Base-by-base conservation (phyloP, 2,113 vertebrate species). In the Benthochromis sp. region DNA sequence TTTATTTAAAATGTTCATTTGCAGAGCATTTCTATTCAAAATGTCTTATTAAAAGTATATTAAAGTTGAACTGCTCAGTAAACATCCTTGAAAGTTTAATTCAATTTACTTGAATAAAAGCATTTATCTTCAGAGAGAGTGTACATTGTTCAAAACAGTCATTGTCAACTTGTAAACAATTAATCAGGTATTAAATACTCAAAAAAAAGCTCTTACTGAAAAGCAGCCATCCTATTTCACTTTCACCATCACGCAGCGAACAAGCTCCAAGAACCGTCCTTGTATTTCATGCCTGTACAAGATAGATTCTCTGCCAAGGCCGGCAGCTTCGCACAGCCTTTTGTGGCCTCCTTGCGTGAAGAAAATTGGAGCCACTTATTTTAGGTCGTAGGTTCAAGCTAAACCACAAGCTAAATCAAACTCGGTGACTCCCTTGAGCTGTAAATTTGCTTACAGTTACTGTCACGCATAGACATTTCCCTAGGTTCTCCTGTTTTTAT, bases 381-480 rank as follows among this genome's bases (percentile, higher is more conserved):
- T 88, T 86, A 81, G 88, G 89, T 85, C 66, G 19, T 85, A 85
- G 88, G 82, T 91, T 90, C 81, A 92, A 52, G 34, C 54, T 81
- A 63, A 50, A 91, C 86, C 90, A 9, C 87, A 59, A 50, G 82
- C 69, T 90, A 81, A 94, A 88, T 92, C 88, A 89, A 90, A 84
- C 52, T 80, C 8, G 1, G 84, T 87, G 86, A 79, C 86, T 10
- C 47, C 34, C 10, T 3, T 4, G n/a, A 83, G 85, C 79, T 19
- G 34, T 80, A 76, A 76, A 86, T 88, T 79, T 84, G 45, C 61
- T 66, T 55, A 52, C 52, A 52, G 81, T 86, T 34, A 6, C 55
- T 57, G 63, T 85, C 50, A 86, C 66, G 31, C 36, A 84, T 9
- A 78, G 76, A 71, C 50, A 9, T 84, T 80, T 61, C 43, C 38